These are phyloP conservation scores for Paramacrobiotus metropolitanus DNA, from an alignment of 1,140 invertebrate genomes.

Conservation along the genomic window DNA sequence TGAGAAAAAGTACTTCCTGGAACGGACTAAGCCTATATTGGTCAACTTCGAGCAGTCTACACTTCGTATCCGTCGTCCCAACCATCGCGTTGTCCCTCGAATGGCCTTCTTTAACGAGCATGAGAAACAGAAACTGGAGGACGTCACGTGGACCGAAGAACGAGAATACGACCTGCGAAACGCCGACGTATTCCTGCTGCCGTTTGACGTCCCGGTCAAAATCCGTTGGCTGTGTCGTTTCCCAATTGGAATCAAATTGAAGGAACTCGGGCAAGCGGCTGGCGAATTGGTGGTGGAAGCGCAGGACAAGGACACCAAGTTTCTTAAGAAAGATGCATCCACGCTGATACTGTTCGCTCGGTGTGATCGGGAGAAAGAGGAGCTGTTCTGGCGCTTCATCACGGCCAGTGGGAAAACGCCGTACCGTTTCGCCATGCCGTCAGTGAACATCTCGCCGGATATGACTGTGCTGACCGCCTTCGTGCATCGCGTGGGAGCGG, in stretches of 20 bases:
- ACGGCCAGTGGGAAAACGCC: not conserved
- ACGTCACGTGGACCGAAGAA: not conserved
- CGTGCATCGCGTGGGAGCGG: not conserved
- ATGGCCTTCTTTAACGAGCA: not conserved
- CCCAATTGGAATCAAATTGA: not conserved
- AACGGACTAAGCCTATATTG: not conserved
- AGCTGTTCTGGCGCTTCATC: not conserved
- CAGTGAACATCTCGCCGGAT: not conserved
- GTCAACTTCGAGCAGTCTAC: not conserved
- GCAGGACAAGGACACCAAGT: not conserved
- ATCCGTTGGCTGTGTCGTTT: not conserved
- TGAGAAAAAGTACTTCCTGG: not conserved
- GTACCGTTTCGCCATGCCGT: not conserved
- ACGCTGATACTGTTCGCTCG: not conserved
- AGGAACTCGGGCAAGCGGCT: not conserved
- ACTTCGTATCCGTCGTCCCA: not conserved
- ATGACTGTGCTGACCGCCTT: not conserved
- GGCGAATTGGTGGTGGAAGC: not conserved
- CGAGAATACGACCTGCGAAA: not conserved
- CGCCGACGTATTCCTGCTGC: not conserved
- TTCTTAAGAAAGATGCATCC: not conserved
- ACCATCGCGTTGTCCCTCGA: not conserved
- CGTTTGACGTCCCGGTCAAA: not conserved
- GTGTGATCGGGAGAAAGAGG: slow-evolving; percentile 3
- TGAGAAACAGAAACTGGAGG: not conserved